Percentiles rank a stretch among this genome's conserved stretches.
These are phyloP conservation scores for Volucella inflata DNA, from an alignment of 2,888 invertebrate species.

Conservation along the genomic window DNA sequence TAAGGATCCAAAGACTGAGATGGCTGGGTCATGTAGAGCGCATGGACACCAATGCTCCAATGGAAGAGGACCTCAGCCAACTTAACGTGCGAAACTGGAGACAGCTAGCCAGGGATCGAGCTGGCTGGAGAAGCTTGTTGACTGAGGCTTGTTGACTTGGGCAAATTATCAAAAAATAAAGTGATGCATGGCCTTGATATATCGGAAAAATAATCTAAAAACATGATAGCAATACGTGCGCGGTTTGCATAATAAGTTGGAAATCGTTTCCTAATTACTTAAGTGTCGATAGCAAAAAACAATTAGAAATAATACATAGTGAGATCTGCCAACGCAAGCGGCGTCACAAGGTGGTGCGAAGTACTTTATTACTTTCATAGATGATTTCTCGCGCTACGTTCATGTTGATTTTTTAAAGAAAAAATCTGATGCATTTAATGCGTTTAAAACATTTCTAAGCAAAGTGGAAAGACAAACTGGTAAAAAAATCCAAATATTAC, in stretches of 20 bases:
- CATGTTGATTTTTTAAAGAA: slow-evolving; percentile 37
- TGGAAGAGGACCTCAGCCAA: too few species aligned
- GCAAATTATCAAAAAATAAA: too few species aligned
- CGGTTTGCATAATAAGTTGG: slow-evolving; percentile 22
- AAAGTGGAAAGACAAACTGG: slow-evolving; percentile 38
- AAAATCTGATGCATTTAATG: slow-evolving; percentile 18
- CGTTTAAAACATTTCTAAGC: slow-evolving; percentile 42
- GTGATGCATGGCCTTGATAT: too few species aligned
- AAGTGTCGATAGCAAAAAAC: neutral
- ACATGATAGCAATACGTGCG: too few species aligned
- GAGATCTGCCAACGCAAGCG: neutral
- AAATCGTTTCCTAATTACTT: slow-evolving; percentile 1
- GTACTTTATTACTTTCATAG: slow-evolving; percentile 40
- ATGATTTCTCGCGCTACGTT: slow-evolving; percentile 25
- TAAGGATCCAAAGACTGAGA: too few species aligned
- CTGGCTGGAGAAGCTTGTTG: too few species aligned
- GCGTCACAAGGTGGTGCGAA: slow-evolving; percentile 22
- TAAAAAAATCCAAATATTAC: slow-evolving; percentile 33
- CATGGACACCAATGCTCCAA: too few species aligned
- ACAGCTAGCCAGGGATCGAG: too few species aligned
- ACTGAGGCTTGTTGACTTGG: too few species aligned
- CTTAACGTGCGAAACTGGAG: too few species aligned
- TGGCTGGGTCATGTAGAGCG: too few species aligned
- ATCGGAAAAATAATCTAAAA: too few species aligned
- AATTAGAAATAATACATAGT: neutral